phyloP scores from a whole-genome alignment of 92 coral and sea anemone genomes.

The Palythoa grandis region DNA sequence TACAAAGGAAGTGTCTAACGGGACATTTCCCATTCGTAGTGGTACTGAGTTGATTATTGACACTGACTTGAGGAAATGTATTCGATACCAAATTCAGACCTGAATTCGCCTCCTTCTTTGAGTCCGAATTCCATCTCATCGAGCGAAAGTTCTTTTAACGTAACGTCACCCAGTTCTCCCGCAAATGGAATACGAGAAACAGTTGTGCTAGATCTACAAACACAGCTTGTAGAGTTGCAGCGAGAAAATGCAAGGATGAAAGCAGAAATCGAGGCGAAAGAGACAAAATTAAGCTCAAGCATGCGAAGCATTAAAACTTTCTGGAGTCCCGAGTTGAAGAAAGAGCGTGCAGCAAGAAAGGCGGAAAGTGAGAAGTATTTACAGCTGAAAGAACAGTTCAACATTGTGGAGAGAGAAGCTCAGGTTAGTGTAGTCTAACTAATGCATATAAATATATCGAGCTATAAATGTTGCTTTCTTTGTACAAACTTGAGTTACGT shows the following conservation, averaged over 20 bases:
- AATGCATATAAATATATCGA: not conserved
- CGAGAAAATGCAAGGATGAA: slow-evolving; percentile 88
- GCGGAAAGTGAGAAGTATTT: slow-evolving; percentile 82
- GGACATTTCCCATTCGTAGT: not conserved
- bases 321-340: slow-evolving; percentile 99
- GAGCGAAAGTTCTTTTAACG: slow-evolving; percentile 18
- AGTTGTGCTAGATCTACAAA: slow-evolving; percentile 52
- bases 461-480: not conserved
- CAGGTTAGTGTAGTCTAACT: slow-evolving; percentile 69
- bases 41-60: not conserved
- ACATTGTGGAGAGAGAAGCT: slow-evolving; percentile 81
- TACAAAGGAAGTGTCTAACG: slow-evolving; percentile 19
- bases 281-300: slow-evolving; percentile 92
- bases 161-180: slow-evolving; percentile 17
- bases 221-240: slow-evolving; percentile 74
- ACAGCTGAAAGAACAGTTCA: slow-evolving; percentile 85
- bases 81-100: slow-evolving; percentile 53
- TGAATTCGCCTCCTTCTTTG: slow-evolving; percentile 50
- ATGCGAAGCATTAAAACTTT: slow-evolving; percentile 98
- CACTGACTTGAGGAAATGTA: slow-evolving; percentile 39
- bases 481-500: slow-evolving; percentile 2
- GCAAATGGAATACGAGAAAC: slow-evolving; percentile 43
- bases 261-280: slow-evolving; percentile 95
- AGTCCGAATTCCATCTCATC: slow-evolving; percentile 56
- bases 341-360: slow-evolving; percentile 95